Evolutionary conservation across 1,140 invertebrate genomes (phyloP), one percentile per base, ranked within the genome.

Genomic region (Cotesia glomerata): DNA sequence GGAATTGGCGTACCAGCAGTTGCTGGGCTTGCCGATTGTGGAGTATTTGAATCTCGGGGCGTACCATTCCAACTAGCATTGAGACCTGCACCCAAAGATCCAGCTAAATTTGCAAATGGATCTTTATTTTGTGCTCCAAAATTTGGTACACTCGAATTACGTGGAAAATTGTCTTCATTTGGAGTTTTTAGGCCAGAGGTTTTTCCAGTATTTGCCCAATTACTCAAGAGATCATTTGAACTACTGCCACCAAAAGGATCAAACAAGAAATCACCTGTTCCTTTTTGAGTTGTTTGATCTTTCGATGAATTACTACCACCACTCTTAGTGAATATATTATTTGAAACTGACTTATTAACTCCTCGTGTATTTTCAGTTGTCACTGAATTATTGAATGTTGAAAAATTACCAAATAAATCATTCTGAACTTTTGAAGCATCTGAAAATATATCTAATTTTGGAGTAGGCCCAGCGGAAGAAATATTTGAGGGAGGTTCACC

Each of bases 321-420:
- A 8, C 80, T 76, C 34, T 74, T 78, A 26, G 84, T 84, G 9
- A 84, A 65, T 39, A 85, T 66, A 64, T 82, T 77, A 26, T 76
- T 77, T 0, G 76, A 56, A 5, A 52, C 52, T 34, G 78, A 51
- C 66, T 85, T 76, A 34, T 26, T 70, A 3, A 14, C 16, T 18
- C n/a, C 45, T 45, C 45, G 75, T 2, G 81, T 68, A n/a, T 71
- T 79, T 63, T 76, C 81, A 0, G 78, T 32, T 7, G 79, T 73
- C 7, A 74, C 67, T 62, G 71, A 74, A 62, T 78, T 81, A 65
- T 77, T 72, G 70, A 85, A 86, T 4, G 81, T 75, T 7, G 84
- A 84, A 71, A 92, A 90, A 32, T 88, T 90, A 45, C 88, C 90
- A 16, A 94, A 85, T 61, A 93, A 83, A 86, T 93, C 92, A 77